Evolutionary conservation across 2,113 vertebrate species (phyloP).

Genomic region (Ammodytes dubius): DNA sequence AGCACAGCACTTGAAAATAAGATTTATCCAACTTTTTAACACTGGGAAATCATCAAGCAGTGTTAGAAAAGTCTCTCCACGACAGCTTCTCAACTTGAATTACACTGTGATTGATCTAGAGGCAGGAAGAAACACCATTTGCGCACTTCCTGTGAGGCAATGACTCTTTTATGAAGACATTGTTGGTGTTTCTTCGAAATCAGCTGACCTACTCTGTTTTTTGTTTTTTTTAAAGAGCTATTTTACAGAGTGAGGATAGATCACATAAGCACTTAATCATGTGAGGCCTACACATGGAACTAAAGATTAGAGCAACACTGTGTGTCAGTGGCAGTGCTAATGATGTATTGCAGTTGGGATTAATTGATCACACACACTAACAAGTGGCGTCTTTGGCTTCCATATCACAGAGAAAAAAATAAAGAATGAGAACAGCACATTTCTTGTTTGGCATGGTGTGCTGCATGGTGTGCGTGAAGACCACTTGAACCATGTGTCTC

Average conservation of each 20-base stretch:
- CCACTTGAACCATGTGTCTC: conserved; percentile 66
- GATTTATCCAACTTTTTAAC: not conserved
- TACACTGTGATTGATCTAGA: conserved; percentile 68
- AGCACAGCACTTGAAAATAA: not conserved
- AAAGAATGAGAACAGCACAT: conserved; percentile 36
- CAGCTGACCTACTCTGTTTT: conserved; percentile 73
- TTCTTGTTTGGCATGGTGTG: conserved; percentile 21
- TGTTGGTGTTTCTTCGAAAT: conserved; percentile 73
- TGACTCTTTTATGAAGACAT: conserved; percentile 66
- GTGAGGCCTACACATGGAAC: conserved; percentile 5
- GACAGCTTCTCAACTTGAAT: conserved; percentile 3
- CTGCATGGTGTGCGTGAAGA: conserved; percentile 62
- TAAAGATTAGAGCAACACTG: not conserved
- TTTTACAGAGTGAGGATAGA: not conserved
- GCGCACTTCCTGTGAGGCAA: conserved; percentile 81
- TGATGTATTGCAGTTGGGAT: conserved; percentile 16
- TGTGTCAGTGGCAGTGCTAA: not conserved
- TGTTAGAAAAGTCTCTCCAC: not conserved
- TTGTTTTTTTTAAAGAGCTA: conserved; percentile 45
- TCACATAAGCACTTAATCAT: conserved; percentile 23
- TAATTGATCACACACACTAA: conserved; percentile 13
- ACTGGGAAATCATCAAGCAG: conserved; percentile 2
- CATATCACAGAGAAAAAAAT: conserved; percentile 31
- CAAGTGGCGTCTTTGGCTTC: conserved; percentile 3
- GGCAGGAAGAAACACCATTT: conserved; percentile 78